A percentile compares a stretch with the other conserved stretches of the same genome.
Evolutionary conservation across 2,888 invertebrate genomes (phyloP).

Genomic region (Eurytoma adleriae): DNA sequence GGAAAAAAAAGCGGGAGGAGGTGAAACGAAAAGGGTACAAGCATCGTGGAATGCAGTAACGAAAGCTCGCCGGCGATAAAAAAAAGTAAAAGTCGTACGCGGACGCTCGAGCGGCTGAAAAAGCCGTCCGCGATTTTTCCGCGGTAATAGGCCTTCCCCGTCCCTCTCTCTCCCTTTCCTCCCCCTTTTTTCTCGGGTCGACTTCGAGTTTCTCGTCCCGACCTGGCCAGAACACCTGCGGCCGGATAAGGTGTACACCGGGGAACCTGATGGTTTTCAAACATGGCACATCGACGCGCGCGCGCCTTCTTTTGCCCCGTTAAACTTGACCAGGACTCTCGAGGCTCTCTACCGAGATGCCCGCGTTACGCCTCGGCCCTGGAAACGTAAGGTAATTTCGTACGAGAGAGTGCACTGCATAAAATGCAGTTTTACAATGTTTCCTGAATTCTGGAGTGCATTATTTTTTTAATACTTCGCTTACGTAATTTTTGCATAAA

Average conservation of each 20-base stretch:
- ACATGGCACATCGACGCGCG: slow-evolving; percentile 12
- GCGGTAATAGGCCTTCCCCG: slow-evolving; percentile 16
- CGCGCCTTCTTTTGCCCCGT: slow-evolving; percentile 17
- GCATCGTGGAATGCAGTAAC: slow-evolving; percentile 4
- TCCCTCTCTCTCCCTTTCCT: slow-evolving; percentile 1
- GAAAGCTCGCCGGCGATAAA: slow-evolving; percentile 20
- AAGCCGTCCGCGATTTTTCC: slow-evolving; percentile 43
- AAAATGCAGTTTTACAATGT: too few relatives aligned
- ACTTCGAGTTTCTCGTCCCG: slow-evolving; percentile 29
- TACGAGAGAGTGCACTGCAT: too few relatives aligned
- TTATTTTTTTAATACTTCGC: too few relatives aligned
- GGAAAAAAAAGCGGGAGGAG: background rate
- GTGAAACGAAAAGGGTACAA: background rate
- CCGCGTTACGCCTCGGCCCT: slow-evolving; percentile 36
- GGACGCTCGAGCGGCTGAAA: slow-evolving; percentile 16
- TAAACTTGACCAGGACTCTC: slow-evolving; percentile 36
- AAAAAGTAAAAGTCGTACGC: slow-evolving; percentile 46
- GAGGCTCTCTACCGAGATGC: slow-evolving; percentile 36
- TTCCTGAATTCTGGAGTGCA: too few relatives aligned
- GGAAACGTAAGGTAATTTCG: too few relatives aligned
- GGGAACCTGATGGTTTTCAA: slow-evolving; percentile 39
- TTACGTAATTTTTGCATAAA: too few relatives aligned
- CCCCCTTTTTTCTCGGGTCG: slow-evolving; percentile 4
- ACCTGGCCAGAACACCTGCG: slow-evolving; percentile 20
- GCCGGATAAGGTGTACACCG: background rate